These are phyloP conservation scores for Chaetops frenatus DNA, from an alignment of 2,113 vertebrate genomes.

Conservation along the genomic window DNA sequence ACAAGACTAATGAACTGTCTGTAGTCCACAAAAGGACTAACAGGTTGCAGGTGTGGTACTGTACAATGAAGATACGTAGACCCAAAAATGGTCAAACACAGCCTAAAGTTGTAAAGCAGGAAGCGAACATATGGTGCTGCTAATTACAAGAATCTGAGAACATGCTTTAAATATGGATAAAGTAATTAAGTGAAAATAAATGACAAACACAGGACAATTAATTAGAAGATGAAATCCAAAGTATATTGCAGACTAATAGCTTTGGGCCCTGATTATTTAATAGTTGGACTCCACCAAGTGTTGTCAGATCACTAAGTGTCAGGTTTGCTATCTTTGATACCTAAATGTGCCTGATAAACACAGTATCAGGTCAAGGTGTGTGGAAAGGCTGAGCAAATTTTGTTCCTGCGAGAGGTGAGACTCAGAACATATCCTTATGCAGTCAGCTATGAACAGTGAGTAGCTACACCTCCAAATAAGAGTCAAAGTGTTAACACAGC, in stretches of 20 bases:
- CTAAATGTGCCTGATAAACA: neutral
- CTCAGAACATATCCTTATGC: neutral
- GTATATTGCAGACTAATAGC: neutral
- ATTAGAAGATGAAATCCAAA: neutral
- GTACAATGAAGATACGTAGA: neutral
- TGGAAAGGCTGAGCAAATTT: neutral
- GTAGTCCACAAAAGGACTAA: neutral
- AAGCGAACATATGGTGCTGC: neutral
- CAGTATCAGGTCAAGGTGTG: neutral
- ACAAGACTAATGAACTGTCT: neutral
- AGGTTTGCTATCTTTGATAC: neutral
- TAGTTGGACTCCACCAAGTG: neutral
- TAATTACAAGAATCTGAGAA: constrained; percentile 14
- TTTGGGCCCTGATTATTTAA: neutral
- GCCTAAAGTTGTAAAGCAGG: neutral
- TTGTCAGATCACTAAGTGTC: neutral
- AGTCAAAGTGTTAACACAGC: neutral
- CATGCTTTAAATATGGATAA: neutral
- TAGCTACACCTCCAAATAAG: neutral
- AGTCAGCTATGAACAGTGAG: neutral
- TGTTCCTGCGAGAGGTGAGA: neutral
- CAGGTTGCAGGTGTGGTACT: neutral
- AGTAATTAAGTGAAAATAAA: constrained; percentile 17
- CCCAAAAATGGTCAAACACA: neutral
- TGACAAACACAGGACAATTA: neutral